Evolutionary conservation across 1,140 invertebrate species (phyloP).

Genomic region (Lepidurus apus): DNA sequence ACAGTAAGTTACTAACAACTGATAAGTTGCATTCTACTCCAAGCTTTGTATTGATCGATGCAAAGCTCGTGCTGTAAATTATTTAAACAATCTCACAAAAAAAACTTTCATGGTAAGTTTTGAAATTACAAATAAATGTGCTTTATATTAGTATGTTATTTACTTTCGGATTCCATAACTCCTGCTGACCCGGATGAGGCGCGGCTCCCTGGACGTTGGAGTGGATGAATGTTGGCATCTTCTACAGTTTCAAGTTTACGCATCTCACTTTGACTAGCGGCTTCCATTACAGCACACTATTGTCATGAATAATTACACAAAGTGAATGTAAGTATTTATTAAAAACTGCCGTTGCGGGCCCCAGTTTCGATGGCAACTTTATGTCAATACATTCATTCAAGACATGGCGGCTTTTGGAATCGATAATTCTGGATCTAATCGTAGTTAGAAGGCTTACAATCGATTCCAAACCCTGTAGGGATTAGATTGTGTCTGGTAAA

Average conservation of each 20-base stretch:
- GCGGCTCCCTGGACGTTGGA: not conserved
- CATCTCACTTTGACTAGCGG: not conserved
- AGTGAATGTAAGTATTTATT: not conserved
- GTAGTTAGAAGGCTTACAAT: not conserved
- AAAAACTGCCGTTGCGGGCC: not conserved
- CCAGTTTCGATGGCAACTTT: not conserved
- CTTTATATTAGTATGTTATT: not conserved
- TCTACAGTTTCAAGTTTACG: not conserved
- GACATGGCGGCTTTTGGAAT: conserved; percentile 4
- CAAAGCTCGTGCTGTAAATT: too few relatives aligned
- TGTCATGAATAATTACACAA: not conserved
- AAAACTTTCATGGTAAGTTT: too few relatives aligned
- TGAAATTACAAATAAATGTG: too few relatives aligned
- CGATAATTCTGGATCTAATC: not conserved
- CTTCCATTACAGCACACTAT: not conserved
- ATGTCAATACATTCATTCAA: conserved; percentile 16
- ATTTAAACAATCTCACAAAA: too few relatives aligned
- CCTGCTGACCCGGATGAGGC: conserved; percentile 11
- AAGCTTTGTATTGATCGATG: not conserved
- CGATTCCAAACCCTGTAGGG: too few relatives aligned
- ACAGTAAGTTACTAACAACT: not conserved
- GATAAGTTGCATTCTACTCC: too few relatives aligned
- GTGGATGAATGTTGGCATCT: not conserved
- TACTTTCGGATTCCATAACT: conserved; percentile 12
- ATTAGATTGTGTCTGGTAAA: too few relatives aligned